A percentile compares a stretch with the other conserved stretches of the same genome.
Conservation (phyloP, 2,113 vertebrate genomes). For the Prunella himalayana region DNA sequence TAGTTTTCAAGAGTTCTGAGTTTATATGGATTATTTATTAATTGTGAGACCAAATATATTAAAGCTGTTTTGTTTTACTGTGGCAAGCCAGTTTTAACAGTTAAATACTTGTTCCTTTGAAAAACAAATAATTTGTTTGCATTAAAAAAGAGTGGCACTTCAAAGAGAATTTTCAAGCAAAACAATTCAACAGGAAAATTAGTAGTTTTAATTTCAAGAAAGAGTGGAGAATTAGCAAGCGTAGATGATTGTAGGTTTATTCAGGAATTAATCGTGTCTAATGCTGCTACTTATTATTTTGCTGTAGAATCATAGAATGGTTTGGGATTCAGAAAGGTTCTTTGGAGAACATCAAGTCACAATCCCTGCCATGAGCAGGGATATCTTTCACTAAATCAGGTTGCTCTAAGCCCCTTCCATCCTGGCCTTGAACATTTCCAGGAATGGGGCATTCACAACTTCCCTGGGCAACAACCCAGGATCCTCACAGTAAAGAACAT, state of each 20-base stretch:
- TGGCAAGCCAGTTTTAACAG: neutral
- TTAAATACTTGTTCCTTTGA: neutral
- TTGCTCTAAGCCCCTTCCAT: neutral
- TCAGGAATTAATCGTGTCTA: neutral
- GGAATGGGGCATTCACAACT: neutral
- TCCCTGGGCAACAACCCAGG: neutral
- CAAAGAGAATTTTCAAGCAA: neutral
- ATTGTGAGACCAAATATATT: neutral
- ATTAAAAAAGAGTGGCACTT: neutral
- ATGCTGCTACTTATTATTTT: neutral
- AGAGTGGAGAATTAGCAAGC: neutral
- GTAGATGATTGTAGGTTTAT: neutral
- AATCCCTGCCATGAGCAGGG: no score
- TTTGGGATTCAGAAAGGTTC: neutral
- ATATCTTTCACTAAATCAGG: neutral
- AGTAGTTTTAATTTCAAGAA: neutral
- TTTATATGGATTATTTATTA: neutral
- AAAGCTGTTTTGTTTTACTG: neutral
- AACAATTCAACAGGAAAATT: neutral
- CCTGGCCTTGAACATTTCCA: neutral
- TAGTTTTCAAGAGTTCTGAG: neutral
- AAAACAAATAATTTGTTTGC: neutral
- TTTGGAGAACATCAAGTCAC: neutral
- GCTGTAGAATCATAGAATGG: neutral
- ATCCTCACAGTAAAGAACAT: neutral